These are phyloP conservation scores for Hydropotes inermis DNA, from an alignment of 2,113 vertebrate genomes.

Conservation along the genomic window DNA sequence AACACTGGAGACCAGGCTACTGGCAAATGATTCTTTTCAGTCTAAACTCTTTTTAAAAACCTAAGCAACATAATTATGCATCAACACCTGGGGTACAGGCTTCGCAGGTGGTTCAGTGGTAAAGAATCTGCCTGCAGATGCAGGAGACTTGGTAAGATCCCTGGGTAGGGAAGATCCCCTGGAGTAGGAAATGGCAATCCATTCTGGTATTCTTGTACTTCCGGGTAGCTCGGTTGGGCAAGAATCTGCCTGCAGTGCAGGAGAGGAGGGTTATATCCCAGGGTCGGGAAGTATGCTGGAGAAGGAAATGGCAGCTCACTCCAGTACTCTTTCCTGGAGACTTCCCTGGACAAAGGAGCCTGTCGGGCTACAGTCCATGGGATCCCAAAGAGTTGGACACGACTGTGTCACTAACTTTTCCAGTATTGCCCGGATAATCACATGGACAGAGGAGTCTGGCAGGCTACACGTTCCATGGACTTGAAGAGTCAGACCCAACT, in stretches of 20 bases:
- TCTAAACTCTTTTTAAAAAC: not conserved
- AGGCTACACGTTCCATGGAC: not conserved
- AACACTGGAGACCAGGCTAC: not conserved
- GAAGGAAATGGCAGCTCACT: not conserved
- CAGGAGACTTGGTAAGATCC: not conserved
- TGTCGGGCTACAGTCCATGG: not conserved
- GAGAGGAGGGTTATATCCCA: not conserved
- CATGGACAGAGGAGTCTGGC: not conserved
- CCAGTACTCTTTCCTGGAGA: not conserved
- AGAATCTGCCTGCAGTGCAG: not conserved
- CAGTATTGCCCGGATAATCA: not conserved
- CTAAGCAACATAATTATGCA: not conserved
- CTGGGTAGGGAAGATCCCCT: not conserved
- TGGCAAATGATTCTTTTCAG: not conserved
- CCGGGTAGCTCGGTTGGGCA: not conserved
- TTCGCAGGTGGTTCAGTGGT: not conserved
- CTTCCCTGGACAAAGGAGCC: not conserved
- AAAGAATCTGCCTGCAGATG: not conserved
- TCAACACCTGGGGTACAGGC: not conserved
- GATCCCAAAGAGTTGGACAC: not conserved
- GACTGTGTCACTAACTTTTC: not conserved
- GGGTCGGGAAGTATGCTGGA: not conserved
- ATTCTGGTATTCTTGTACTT: not conserved
- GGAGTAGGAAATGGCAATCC: not conserved
- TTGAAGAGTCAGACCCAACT: not conserved